Evolutionary conservation across 1,140 invertebrate species (phyloP), one percentile per base, ranked within the genome.

Genomic region (Drepana arcuata): DNA sequence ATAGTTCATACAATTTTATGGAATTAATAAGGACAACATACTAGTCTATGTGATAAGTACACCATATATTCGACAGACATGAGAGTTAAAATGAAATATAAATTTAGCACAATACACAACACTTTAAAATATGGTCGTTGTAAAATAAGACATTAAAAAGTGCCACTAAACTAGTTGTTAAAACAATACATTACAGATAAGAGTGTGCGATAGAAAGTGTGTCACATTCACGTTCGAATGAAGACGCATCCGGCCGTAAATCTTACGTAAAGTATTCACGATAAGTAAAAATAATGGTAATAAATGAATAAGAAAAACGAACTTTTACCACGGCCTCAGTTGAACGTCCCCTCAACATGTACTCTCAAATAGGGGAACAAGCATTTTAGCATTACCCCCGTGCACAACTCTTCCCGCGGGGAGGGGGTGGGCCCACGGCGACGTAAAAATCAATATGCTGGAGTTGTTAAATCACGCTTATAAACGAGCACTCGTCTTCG

Each of bases 381-480:
- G 75, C 75, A 83, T 83, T 80, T 80, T 80, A 80, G 75, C 75
- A 83, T 83, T 83, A 80, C 79, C 79, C 79, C 75, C 75, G 78
- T 80, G 78, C 73, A 75, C 73, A 80, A 80, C 75, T 82, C 77
- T 82, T 82, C 75, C 75, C 73, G 74, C 79, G 78, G 74, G 75
- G 83, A 71, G 78, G 68, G 69, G 67, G 68, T 59, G 61, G 72
- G 69, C 79, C 68, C 73, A 77, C 75, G 78, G 83, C 78, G 77
- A 84, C 78, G 82, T 86, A 88, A 88, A 88, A 88, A 88, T 88
- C 87, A 88, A 88, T 88, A 88, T 88, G 86, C 86, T 86, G 86
- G 86, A 87, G 86, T 87, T 87, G 86, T 87, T 88, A 88, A 88
- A 88, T 88, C 87, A 87, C 86, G 86, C 87, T 88, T 88, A 88